Evolutionary conservation across 2,797 vertebrate genomes (phyloP).

Genomic region (Platalea minor): DNA sequence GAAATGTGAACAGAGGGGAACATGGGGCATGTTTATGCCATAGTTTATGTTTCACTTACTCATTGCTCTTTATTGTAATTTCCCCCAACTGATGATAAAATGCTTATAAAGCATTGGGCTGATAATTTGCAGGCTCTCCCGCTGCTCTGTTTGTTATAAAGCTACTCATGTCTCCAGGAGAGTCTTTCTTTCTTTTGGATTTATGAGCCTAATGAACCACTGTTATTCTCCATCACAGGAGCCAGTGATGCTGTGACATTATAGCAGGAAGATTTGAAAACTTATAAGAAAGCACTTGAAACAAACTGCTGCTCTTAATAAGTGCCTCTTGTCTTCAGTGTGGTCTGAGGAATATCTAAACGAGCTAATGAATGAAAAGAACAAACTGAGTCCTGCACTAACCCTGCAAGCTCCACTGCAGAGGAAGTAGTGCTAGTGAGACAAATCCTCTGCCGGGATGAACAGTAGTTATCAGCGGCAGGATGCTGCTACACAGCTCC

Average conservation of each 20-base stretch:
- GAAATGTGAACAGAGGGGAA: neutral
- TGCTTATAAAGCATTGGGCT: constrained; percentile 39
- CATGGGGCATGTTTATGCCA: neutral
- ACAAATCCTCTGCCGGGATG: constrained; percentile 3
- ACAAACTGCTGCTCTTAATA: constrained; percentile 41
- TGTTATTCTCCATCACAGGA: constrained; percentile 42
- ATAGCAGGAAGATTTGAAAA: constrained; percentile 47
- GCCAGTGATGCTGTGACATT: constrained; percentile 26
- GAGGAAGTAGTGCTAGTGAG: neutral
- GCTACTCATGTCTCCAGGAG: constrained; percentile 42
- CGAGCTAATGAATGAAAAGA: constrained; percentile 4
- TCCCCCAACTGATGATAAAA: constrained; percentile 43
- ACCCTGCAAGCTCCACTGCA: neutral
- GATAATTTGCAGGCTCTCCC: constrained; percentile 65
- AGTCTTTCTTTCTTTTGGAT: constrained; percentile 59
- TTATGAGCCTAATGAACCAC: constrained; percentile 60
- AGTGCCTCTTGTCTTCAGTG: constrained; percentile 41
- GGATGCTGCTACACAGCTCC: neutral
- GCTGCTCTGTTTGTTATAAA: constrained; percentile 63
- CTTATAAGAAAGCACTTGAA: constrained; percentile 39
- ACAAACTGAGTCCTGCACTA: neutral
- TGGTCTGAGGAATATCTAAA: constrained; percentile 52
- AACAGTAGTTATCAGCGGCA: neutral
- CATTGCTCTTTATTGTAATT: constrained; percentile 50
- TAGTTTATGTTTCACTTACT: constrained; percentile 12